These are phyloP conservation scores for Chalcis sispes DNA, from an alignment of 2,888 invertebrate species.

Conservation along the genomic window DNA sequence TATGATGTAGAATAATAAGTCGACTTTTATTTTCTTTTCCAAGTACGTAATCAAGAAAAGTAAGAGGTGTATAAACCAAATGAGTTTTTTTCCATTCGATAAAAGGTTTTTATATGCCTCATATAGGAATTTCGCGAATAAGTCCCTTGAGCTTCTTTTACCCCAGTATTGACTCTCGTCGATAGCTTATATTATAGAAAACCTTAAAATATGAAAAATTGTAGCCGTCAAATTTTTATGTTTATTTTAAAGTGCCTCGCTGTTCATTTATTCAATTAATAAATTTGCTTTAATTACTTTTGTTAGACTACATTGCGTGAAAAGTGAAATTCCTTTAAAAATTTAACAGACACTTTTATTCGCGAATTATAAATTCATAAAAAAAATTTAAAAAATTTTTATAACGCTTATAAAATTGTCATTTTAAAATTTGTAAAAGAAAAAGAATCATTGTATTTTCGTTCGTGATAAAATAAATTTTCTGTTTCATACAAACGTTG, in stretches of 20 bases:
- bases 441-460: neutral
- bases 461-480: conserved; percentile 11
- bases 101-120: conserved; percentile 20
- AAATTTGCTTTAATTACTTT: no score
- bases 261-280: no score
- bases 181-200: conserved; percentile 12
- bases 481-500: neutral
- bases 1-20: neutral
- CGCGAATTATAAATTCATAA: neutral
- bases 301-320: no score
- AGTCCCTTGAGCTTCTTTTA: conserved; percentile 36
- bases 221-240: neutral
- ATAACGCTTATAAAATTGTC: neutral
- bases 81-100: conserved; percentile 28
- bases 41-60: no score
- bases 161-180: conserved; percentile 22
- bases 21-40: no score
- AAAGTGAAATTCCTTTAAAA: neutral
- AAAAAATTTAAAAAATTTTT: no score
- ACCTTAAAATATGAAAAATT: neutral
- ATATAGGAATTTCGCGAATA: conserved; percentile 23
- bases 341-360: neutral
- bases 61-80: no score
- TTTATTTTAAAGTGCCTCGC: neutral
- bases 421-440: neutral